Conservation (phyloP, 2,113 vertebrate species). For the Ploceus nigricollis region DNA sequence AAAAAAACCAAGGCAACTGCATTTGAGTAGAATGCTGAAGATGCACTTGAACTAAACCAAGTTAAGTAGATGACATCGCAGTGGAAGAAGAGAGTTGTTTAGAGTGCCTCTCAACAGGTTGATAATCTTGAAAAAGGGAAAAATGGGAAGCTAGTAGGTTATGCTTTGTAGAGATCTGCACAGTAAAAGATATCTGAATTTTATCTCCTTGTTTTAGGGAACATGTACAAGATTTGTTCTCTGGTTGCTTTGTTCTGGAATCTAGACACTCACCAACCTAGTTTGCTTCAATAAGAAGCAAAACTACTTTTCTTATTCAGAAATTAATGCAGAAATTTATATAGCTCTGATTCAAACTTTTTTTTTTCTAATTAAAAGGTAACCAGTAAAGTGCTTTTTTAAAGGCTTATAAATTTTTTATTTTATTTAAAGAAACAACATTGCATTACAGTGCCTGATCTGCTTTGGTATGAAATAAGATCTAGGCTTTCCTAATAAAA, state of each 20-base stretch:
- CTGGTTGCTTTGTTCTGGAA: not conserved
- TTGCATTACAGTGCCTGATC: not conserved
- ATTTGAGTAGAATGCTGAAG: constrained; percentile 61
- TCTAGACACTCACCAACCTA: not conserved
- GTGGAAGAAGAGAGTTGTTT: constrained; percentile 11
- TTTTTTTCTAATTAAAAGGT: not conserved
- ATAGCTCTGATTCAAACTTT: not conserved
- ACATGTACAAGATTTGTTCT: not conserved
- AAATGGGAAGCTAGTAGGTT: not conserved
- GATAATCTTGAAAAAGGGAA: not conserved
- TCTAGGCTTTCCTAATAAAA: not conserved
- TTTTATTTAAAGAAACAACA: not conserved
- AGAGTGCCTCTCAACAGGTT: not conserved
- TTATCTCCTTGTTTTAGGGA: not conserved
- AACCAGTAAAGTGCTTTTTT: not conserved
- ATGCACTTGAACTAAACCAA: constrained; percentile 49
- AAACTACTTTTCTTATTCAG: not conserved
- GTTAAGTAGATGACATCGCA: constrained; percentile 38
- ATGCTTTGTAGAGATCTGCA: not conserved
- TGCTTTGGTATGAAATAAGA: not conserved
- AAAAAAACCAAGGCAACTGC: not conserved
- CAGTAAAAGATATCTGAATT: not conserved
- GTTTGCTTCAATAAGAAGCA: not conserved
- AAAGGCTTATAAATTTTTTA: not conserved
- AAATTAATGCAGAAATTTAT: not conserved